These are phyloP conservation scores for Brachionus rotundiformis DNA, from an alignment of 1,140 invertebrate species.

Conservation along the genomic window DNA sequence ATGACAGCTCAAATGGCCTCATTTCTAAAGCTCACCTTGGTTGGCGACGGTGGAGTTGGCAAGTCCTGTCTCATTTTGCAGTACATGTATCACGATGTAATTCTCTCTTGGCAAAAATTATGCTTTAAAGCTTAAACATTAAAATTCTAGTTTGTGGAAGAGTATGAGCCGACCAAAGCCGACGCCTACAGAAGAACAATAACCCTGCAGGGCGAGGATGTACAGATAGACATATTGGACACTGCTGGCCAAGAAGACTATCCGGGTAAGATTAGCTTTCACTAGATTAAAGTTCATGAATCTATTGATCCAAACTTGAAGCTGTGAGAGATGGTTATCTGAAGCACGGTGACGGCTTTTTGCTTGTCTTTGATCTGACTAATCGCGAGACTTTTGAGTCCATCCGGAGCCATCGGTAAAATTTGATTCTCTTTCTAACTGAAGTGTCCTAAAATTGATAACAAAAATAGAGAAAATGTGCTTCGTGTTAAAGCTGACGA, in stretches of 20 bases:
- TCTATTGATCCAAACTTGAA: too few species aligned
- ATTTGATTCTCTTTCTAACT: constrained; percentile 51
- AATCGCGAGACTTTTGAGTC: constrained; percentile 98
- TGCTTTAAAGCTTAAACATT: background rate
- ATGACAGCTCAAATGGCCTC: constrained; percentile 77
- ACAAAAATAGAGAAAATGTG: constrained; percentile 85
- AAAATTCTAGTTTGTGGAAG: constrained; percentile 85
- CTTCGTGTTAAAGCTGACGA: constrained; percentile 97
- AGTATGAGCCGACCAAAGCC: constrained; percentile 99
- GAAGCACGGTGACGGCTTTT: constrained; percentile 97
- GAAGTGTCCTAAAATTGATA: too few species aligned
- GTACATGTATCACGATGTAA: constrained; percentile 99
- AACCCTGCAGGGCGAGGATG: constrained; percentile 83
- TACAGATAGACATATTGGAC: constrained; percentile 98
- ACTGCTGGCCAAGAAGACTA: constrained; percentile 99
- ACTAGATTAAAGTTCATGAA: too few species aligned
- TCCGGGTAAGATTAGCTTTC: constrained; percentile 69
- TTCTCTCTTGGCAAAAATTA: constrained; percentile 53
- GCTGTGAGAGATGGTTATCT: constrained; percentile 91
- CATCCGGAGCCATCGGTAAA: constrained; percentile 65
- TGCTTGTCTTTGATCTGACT: constrained; percentile 98
- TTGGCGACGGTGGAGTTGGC: constrained; percentile 96
- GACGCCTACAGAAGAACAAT: constrained; percentile 97
- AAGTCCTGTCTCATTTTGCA: constrained; percentile 98
- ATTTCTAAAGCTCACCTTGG: constrained; percentile 98